phyloP scores from a whole-genome alignment of 2,113 vertebrate genomes.

The Pyrgilauda ruficollis region DNA sequence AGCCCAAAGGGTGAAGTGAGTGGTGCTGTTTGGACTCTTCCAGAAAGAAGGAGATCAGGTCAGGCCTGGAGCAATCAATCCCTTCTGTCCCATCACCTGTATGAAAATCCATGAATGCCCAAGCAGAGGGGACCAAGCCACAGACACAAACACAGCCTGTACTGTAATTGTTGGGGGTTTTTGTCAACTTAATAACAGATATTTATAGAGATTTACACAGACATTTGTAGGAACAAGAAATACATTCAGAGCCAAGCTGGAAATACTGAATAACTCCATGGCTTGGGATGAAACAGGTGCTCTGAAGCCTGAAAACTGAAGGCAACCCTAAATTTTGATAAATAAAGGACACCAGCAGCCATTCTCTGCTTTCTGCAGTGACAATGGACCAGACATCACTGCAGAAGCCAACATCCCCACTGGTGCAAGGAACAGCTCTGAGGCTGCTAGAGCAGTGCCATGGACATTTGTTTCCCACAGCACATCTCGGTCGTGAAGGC shows the following conservation, averaged over 20 bases:
- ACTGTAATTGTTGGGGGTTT: neutral
- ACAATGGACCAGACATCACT: neutral
- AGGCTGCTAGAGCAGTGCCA: neutral
- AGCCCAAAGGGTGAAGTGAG: neutral
- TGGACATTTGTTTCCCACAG: neutral
- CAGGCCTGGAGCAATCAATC: neutral
- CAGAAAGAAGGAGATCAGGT: rapidly evolving
- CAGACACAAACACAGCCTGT: neutral
- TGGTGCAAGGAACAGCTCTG: neutral
- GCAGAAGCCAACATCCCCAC: neutral
- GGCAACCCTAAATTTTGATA: neutral
- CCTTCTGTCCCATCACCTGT: neutral
- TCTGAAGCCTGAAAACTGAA: neutral
- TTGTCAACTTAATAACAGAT: neutral
- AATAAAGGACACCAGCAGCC: neutral
- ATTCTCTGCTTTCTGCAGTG: neutral
- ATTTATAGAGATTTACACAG: neutral
- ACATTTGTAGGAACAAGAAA: neutral
- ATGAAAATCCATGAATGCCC: neutral
- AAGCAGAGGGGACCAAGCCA: neutral
- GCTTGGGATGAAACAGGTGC: neutral
- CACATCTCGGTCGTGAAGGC: neutral
- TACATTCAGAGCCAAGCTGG: neutral
- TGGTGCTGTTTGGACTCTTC: neutral
- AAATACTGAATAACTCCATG: neutral